A percentile compares a stretch with the other conserved stretches of the same genome.
phyloP scores from a whole-genome alignment of 1,140 invertebrate genomes.

The Eumaeus atala region DNA sequence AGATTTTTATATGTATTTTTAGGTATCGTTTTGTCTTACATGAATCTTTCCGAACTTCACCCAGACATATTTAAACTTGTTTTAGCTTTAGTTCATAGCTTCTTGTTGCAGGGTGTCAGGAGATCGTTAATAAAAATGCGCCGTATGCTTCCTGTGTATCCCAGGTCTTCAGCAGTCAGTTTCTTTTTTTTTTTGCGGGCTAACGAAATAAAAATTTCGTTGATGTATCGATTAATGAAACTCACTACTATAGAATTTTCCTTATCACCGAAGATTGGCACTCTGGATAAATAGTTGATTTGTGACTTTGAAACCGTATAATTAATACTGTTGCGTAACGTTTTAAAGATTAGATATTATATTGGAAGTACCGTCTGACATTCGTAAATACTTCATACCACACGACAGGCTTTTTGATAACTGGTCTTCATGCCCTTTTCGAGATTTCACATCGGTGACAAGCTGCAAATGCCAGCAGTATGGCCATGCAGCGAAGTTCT shows the following conservation, averaged over 20 bases:
- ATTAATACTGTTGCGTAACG: neutral
- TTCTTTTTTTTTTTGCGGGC: conserved; percentile 1
- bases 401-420: too few species aligned
- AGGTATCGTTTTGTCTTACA: conserved; percentile 14
- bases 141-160: conserved; percentile 3
- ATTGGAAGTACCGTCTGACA: too few species aligned
- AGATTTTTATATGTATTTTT: conserved; percentile 12
- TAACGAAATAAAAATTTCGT: conserved; percentile 14
- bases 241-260: conserved; percentile 17
- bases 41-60: conserved; percentile 21
- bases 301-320: neutral
- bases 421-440: too few species aligned
- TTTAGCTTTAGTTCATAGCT: conserved; percentile 15
- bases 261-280: neutral
- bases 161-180: conserved; percentile 5
- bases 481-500: neutral
- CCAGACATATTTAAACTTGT: conserved; percentile 16
- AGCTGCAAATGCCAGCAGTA: conserved; percentile 4
- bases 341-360: neutral
- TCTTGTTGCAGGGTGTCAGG: conserved; percentile 12
- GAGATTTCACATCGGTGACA: neutral
- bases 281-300: neutral
- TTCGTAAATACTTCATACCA: too few species aligned
- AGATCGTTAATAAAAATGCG: conserved; percentile 19
- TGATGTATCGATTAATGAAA: conserved; percentile 19